phyloP scores from a whole-genome alignment of 2,113 vertebrate species.

The Leucopternis melanops region DNA sequence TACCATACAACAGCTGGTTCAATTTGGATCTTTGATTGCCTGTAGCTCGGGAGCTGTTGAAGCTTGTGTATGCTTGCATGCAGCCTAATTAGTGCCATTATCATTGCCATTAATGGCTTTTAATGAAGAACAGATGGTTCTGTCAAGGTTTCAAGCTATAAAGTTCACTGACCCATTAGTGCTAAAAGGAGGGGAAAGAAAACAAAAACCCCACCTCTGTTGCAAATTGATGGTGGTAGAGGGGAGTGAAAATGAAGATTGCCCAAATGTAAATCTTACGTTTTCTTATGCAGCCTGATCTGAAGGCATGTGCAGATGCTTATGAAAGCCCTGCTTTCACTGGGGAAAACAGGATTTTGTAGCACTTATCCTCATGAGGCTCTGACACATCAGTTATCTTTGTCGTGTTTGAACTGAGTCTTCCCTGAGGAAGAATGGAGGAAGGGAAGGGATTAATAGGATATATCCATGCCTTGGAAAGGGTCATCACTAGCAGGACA shows the following conservation, averaged over 20 bases:
- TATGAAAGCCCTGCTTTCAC: background rate
- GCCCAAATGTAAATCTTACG: background rate
- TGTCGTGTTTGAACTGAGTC: background rate
- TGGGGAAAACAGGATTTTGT: background rate
- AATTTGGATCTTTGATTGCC: slow-evolving; percentile 41
- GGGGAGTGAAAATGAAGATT: background rate
- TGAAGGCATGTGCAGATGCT: background rate
- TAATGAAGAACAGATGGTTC: slow-evolving; percentile 63
- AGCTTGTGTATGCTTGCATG: slow-evolving; percentile 39
- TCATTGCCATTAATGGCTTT: slow-evolving; percentile 50
- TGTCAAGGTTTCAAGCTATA: slow-evolving; percentile 25
- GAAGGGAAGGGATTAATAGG: background rate
- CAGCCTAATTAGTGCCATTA: slow-evolving; percentile 62
- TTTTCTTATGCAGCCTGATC: background rate
- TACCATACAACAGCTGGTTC: slow-evolving; percentile 12
- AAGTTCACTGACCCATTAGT: slow-evolving; percentile 54
- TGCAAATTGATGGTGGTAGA: background rate
- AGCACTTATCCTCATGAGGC: background rate
- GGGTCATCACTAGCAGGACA: background rate
- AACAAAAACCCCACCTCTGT: fast-evolving
- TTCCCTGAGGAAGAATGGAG: background rate
- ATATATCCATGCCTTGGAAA: background rate
- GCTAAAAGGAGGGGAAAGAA: background rate
- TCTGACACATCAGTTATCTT: background rate
- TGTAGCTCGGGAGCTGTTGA: slow-evolving; percentile 12